Evolutionary conservation across 2,797 vertebrate genomes (phyloP).

Genomic region (Chloroceryle inda): DNA sequence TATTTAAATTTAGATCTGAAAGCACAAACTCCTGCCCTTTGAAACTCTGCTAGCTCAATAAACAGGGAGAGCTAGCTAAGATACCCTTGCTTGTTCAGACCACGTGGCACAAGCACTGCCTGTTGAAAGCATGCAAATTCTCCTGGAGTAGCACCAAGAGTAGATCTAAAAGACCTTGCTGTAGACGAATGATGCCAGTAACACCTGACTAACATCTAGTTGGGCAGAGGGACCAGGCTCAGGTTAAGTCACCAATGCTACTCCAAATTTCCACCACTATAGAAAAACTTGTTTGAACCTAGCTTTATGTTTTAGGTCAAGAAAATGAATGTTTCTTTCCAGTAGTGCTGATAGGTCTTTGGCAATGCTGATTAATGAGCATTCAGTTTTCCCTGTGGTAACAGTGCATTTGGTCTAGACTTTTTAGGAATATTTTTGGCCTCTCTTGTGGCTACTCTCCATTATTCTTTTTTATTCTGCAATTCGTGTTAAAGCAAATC

Average conservation of each 20-base stretch:
- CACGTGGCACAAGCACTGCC: not conserved
- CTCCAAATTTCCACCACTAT: not conserved
- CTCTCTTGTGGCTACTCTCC: not conserved
- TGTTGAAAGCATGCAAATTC: not conserved
- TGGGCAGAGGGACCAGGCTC: not conserved
- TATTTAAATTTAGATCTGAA: not conserved
- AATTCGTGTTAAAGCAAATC: not conserved
- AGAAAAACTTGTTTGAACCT: not conserved
- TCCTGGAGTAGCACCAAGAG: not conserved
- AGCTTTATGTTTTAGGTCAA: not conserved
- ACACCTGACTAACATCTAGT: not conserved
- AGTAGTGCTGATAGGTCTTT: not conserved
- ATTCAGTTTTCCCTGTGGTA: not conserved
- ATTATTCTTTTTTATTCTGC: not conserved
- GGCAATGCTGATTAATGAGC: not conserved
- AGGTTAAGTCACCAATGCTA: not conserved
- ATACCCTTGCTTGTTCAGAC: not conserved
- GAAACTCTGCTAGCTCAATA: not conserved
- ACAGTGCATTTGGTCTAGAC: not conserved
- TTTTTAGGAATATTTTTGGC: not conserved
- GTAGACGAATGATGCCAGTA: not conserved
- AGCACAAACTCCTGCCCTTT: not conserved
- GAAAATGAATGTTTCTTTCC: not conserved
- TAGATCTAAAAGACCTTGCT: not conserved
- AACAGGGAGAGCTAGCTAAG: not conserved